Conservation (phyloP, 2,797 vertebrate species). For the Anabacerthia variegaticeps region DNA sequence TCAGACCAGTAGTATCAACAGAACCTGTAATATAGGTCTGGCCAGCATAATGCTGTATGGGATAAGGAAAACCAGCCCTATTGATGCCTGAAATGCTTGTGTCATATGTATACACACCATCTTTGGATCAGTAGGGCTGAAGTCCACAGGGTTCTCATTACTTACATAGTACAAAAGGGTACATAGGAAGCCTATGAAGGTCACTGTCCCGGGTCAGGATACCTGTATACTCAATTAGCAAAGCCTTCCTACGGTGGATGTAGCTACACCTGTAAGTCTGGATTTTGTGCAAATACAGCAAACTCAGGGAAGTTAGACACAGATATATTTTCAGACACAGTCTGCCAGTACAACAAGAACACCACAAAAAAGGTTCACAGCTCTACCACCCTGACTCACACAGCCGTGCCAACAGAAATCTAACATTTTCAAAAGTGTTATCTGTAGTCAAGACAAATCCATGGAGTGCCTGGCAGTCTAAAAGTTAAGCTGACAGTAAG, state of each 20-base stretch:
- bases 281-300: not conserved
- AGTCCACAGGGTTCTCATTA: not conserved
- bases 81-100: rapidly evolving
- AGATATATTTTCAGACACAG: not conserved
- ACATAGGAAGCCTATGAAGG: not conserved
- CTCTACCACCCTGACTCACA: not conserved
- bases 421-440: not conserved
- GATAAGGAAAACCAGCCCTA: not conserved
- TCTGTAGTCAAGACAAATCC: slow-evolving; percentile 18
- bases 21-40: not conserved
- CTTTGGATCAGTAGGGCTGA: not conserved
- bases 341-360: not conserved
- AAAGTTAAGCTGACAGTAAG: not conserved
- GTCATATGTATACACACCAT: rapidly evolving
- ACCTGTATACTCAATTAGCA: not conserved
- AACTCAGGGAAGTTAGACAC: not conserved
- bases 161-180: not conserved
- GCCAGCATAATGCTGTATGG: not conserved
- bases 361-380: not conserved
- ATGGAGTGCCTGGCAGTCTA: not conserved
- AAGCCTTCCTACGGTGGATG: not conserved
- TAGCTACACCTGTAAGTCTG: not conserved
- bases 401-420: not conserved
- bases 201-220: not conserved
- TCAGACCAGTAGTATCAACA: not conserved